These are phyloP conservation scores for Pseudococcus longispinus DNA, from an alignment of 2,888 invertebrate species.

Conservation along the genomic window DNA sequence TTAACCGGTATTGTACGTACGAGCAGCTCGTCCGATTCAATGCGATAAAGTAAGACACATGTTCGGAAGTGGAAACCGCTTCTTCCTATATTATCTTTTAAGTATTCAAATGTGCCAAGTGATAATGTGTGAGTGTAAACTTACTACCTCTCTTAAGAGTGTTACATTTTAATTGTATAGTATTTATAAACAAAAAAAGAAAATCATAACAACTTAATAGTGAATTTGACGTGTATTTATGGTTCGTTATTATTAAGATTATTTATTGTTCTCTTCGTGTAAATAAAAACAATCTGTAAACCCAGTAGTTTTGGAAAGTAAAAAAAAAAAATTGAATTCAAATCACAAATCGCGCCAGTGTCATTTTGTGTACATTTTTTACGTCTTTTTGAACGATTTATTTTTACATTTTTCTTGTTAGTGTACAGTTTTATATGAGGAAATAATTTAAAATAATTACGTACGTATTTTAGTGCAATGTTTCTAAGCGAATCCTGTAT, in stretches of 20 bases:
- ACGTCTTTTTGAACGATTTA: slow-evolving; percentile 36
- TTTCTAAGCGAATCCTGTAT: slow-evolving; percentile 49
- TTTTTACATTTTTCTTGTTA: slow-evolving; percentile 49
- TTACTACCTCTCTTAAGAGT: slow-evolving; percentile 3
- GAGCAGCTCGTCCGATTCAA: background rate
- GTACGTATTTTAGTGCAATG: slow-evolving; percentile 49
- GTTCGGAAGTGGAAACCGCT: background rate
- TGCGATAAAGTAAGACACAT: background rate
- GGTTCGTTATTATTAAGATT: background rate
- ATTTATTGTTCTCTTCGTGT: slow-evolving; percentile 6
- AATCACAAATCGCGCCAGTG: background rate
- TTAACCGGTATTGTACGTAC: background rate
- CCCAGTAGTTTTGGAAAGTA: background rate
- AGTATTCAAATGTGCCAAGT: slow-evolving; percentile 21
- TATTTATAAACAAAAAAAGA: background rate
- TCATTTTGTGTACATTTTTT: slow-evolving; percentile 26
- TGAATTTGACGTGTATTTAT: slow-evolving; percentile 3
- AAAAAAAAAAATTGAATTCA: background rate
- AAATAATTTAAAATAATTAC: slow-evolving; percentile 45
- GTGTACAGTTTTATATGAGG: slow-evolving; percentile 50
- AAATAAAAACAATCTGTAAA: background rate
- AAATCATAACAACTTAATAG: background rate
- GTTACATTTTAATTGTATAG: background rate
- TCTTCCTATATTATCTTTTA: background rate
- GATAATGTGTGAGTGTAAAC: slow-evolving; percentile 1